Percentiles rank a stretch among this genome's conserved stretches.
Evolutionary conservation across 2,888 invertebrate genomes (phyloP).

Genomic region (Tachystola acroxantha): DNA sequence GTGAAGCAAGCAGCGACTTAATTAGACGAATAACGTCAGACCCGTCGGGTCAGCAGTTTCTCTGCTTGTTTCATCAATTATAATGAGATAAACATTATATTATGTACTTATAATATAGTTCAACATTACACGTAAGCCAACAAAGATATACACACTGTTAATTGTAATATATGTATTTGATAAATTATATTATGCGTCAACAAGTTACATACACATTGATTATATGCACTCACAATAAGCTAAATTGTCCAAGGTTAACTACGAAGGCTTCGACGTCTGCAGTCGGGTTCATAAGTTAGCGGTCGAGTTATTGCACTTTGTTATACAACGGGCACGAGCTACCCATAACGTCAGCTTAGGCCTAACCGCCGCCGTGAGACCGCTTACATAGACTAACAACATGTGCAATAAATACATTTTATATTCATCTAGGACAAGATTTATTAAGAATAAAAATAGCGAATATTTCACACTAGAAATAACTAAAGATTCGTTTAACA

Average conservation of each 20-base stretch:
- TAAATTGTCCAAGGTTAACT: conserved; percentile 38
- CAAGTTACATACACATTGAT: conserved; percentile 45
- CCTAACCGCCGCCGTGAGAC: conserved; percentile 24
- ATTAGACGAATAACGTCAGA: no score
- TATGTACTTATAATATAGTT: conserved; percentile 15
- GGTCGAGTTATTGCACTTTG: conserved; percentile 56
- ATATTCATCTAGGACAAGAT: conserved; percentile 56
- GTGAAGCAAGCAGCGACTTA: no score
- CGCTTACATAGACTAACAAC: conserved; percentile 31
- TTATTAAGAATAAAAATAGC: conserved; percentile 57
- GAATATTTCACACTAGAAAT: conserved; percentile 64
- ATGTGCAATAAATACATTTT: conserved; percentile 61
- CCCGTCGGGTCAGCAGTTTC: no score
- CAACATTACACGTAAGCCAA: conserved; percentile 54
- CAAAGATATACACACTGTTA: conserved; percentile 47
- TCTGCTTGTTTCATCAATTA: no score
- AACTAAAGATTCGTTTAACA: conserved; percentile 72
- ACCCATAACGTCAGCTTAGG: conserved; percentile 27
- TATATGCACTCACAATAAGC: conserved; percentile 50
- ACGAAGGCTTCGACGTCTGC: conserved; percentile 52
- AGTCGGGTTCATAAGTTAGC: conserved; percentile 58
- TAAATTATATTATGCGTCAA: conserved; percentile 71
- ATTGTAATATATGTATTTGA: conserved; percentile 32
- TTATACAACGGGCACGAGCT: conserved; percentile 26
- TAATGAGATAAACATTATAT: no score